Evolutionary conservation across 2,113 vertebrate species (phyloP), one percentile per base, ranked within the genome.

Genomic region (Nothocercus nigrocapillus): DNA sequence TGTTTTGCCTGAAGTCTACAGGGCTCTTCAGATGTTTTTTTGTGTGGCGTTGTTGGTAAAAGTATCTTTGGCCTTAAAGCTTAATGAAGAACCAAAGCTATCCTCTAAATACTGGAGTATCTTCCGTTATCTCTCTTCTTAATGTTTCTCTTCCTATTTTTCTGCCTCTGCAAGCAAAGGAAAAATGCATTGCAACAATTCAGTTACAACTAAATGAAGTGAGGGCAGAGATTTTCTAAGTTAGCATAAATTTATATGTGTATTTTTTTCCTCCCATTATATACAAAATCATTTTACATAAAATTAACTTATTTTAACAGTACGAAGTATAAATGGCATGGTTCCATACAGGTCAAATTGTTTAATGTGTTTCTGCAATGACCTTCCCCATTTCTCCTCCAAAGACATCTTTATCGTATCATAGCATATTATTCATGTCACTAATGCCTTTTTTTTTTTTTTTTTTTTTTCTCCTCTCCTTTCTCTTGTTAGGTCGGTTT

Each of bases 401-500:
- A 51, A 89, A 68, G 7, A 20, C 42, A 15, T 7, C 0, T 0
- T 27, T 24, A 8, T 0, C 3, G 21, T 36, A 20, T 14, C 22
- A 7, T 11, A 24, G 11, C 38, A 11, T 19, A 32, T 69, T 24
- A 12, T n/a, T 5, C 16, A 13, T 15, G 4, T 15, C 0, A 0
- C 22, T 83, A 32, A 83, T 13, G 20, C 4, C 11, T 8, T 73
- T 34, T 89, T 90, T 86, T 11, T 76, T 70, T 86, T 11, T 76
- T 70, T 51, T 24, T 24, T 53, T 53, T 22, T 18, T 22, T 22
- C 49, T 21, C 11, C 21, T 49, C 49, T 28, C 70, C 54, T 75
- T 76, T 67, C 80, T 42, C 17, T 30, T 18, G 1, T 42, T 85
- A 99, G 99, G 99, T 4, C 95, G 62, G 7, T 98, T 99, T 87